These are phyloP conservation scores for Exocentrus adspersus DNA, from an alignment of 2,888 invertebrate genomes.

Conservation along the genomic window DNA sequence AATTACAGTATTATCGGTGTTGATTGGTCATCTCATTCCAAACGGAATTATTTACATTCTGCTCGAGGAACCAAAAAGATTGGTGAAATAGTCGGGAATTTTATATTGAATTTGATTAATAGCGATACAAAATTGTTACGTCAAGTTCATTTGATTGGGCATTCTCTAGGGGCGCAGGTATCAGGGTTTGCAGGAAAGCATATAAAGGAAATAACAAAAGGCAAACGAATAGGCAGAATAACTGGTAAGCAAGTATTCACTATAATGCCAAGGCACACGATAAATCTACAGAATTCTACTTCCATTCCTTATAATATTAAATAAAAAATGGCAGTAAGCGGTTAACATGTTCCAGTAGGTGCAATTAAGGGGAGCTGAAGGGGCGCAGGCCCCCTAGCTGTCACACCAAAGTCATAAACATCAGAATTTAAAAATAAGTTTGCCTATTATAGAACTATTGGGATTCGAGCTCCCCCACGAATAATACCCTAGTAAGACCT, in stretches of 20 bases:
- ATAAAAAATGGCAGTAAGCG: too few species aligned
- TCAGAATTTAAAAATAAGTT: too few species aligned
- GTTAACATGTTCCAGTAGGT: too few species aligned
- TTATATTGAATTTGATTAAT: slow-evolving; percentile 36
- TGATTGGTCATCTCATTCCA: slow-evolving; percentile 45
- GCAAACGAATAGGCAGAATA: slow-evolving; percentile 43
- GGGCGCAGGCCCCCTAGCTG: too few species aligned
- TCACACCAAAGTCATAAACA: too few species aligned
- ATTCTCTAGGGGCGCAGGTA: slow-evolving; percentile 49
- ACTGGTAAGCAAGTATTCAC: slow-evolving; percentile 36
- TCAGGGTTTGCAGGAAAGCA: slow-evolving; percentile 45
- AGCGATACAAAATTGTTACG: slow-evolving; percentile 35
- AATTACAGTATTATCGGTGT: slow-evolving; percentile 43
- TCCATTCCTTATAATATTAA: too few species aligned
- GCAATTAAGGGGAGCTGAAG: too few species aligned
- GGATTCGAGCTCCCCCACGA: too few species aligned
- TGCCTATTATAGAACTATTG: too few species aligned
- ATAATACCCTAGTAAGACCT: too few species aligned
- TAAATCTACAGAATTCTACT: too few species aligned
- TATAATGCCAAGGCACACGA: too few species aligned
- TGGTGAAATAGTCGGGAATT: slow-evolving; percentile 41
- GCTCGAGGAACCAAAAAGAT: slow-evolving; percentile 42
- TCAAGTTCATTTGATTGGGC: slow-evolving; percentile 47
- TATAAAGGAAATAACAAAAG: slow-evolving; percentile 33
- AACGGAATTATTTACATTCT: slow-evolving; percentile 42